Percentiles rank a stretch among this genome's conserved stretches.
Evolutionary conservation across 64 coral and sea anemone species (phyloP).

Genomic region (Stichodactyla helianthus): DNA sequence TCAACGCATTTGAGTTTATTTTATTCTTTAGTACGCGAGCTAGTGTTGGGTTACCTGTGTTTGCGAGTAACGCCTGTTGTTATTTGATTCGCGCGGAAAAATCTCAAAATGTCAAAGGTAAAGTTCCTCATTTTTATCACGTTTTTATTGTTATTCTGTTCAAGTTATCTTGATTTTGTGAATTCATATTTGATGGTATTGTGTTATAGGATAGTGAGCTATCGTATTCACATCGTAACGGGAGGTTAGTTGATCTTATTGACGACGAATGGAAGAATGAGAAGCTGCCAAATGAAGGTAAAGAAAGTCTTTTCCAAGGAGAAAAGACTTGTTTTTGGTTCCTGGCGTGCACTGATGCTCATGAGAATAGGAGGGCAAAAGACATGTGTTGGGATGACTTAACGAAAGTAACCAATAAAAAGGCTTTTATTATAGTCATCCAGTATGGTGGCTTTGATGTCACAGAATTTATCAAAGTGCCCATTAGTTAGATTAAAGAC

Average conservation of each 20-base stretch:
- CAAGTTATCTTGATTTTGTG: too few relatives aligned
- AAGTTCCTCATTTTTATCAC: not conserved
- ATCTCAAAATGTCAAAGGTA: conserved; percentile 5
- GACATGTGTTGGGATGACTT: too few relatives aligned
- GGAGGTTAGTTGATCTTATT: conserved; percentile 60
- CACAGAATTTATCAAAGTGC: too few relatives aligned
- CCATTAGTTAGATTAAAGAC: too few relatives aligned
- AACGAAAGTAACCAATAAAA: too few relatives aligned
- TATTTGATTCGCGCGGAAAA: conserved; percentile 13
- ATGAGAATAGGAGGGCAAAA: too few relatives aligned
- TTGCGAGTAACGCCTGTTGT: not conserved
- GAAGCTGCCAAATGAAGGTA: conserved; percentile 76
- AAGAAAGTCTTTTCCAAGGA: not conserved
- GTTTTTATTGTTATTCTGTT: not conserved
- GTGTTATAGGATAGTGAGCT: conserved; percentile 71
- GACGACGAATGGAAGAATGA: conserved; percentile 76
- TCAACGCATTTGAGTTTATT: too few relatives aligned
- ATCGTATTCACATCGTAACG: conserved; percentile 57
- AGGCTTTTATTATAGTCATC: too few relatives aligned
- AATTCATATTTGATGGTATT: not conserved
- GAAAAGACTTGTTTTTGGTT: not conserved
- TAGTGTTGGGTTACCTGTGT: conserved; percentile 6
- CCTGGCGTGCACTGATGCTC: too few relatives aligned
- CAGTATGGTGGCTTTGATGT: too few relatives aligned
- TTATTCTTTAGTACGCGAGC: too few relatives aligned